Conservation (phyloP, 2,888 invertebrate genomes). For the Eupithecia abbreviata region DNA sequence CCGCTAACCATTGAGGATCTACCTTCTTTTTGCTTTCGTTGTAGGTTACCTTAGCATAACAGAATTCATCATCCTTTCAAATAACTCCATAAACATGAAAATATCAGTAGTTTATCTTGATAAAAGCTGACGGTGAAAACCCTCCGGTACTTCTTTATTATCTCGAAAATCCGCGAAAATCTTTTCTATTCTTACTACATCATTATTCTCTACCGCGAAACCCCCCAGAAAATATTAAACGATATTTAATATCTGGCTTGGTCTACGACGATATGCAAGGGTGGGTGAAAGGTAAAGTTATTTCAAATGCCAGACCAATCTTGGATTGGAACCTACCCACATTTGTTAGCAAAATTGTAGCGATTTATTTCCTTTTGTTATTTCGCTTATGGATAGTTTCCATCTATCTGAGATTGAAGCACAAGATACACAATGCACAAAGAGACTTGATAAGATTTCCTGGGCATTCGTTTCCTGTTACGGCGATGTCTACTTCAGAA, state of each 20-base stretch:
- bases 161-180: constrained; percentile 43
- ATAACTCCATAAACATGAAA: constrained; percentile 39
- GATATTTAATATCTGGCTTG: constrained; percentile 48
- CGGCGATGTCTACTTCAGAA: neutral
- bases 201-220: constrained; percentile 43
- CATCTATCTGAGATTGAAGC: constrained; percentile 59
- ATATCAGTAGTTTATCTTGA: constrained; percentile 43
- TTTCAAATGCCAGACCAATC: constrained; percentile 57
- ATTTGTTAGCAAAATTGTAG: constrained; percentile 68
- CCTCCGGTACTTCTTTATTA: constrained; percentile 45
- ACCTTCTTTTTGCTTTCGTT: neutral
- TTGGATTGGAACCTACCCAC: constrained; percentile 66
- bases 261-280: constrained; percentile 43
- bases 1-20: neutral
- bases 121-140: constrained; percentile 45
- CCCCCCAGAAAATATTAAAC: constrained; percentile 46
- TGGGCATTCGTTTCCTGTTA: neutral
- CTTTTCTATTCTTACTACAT: constrained; percentile 45
- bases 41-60: neutral
- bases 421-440: constrained; percentile 34
- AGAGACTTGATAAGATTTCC: constrained; percentile 27
- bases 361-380: constrained; percentile 68
- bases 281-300: constrained; percentile 53
- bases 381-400: constrained; percentile 61
- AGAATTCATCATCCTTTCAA: constrained; percentile 30